Base-by-base conservation (phyloP, 2,888 invertebrate species). In the Aphodius granarius region DNA sequence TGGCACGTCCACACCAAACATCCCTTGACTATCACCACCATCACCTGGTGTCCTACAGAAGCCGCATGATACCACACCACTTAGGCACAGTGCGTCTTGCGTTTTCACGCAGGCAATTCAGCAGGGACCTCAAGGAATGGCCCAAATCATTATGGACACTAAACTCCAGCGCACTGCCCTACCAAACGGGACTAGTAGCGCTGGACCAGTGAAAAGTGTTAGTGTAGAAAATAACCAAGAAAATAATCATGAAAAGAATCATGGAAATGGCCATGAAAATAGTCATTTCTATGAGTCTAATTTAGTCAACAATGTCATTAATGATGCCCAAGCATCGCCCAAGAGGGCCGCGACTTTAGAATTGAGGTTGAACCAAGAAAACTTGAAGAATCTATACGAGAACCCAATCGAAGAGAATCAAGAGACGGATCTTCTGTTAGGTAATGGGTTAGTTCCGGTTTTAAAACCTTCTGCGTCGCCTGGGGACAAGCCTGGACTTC, bases 41-140 rank as follows among this genome's bases (percentile, higher is more conserved):
- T 83, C 85, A 81, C 78, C 75, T 74, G 82, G 83, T 83, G 80
- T 70, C 63, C 20, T 65, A 81, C 75, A 77, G 79, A 74, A 82
- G 82, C 83, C 86, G 86, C 82, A 86, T 86, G 86, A 85, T 84
- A 84, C 81, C 43, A 78, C 80, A 78, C 77, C 80, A 79, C n/a
- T 78, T 74, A 81, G 78, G 76, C 78, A 68, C 75, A 68, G 77
- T 79, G 66, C 83, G 83, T 82, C 85, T 86, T 76, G 85, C 86
- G 83, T 83, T 79, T 70, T 83, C 85, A 80, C 87, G 87, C 82
- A 84, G 86, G 83, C 87, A 87, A 80, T 87, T 87, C 82, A 81
- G 84, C 80, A 85, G 88, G 83, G 88, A 88, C 80, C 83, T 88
- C 77, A 85, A 85, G 83, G 88, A 88, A 87, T 88, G 88, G 88